Evolutionary conservation across 2,113 vertebrate species (phyloP).

Genomic region (Dendropsophus ebraccatus): DNA sequence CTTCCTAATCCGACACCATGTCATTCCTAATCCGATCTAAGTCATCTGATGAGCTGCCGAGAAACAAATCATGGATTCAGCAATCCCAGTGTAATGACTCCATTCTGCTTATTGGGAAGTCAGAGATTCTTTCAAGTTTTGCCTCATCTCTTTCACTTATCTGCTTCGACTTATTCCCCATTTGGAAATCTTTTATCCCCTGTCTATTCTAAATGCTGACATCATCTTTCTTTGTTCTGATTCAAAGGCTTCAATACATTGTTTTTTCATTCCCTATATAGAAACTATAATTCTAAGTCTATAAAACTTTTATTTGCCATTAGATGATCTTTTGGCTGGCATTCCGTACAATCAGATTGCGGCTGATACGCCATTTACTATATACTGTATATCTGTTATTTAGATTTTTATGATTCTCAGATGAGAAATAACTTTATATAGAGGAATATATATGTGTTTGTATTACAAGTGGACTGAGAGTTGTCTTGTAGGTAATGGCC

Average conservation of each 20-base stretch:
- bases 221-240: constrained; percentile 30
- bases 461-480: too few relatives aligned
- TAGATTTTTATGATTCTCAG: constrained; percentile 2
- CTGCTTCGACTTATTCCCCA: neutral
- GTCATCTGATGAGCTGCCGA: neutral
- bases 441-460: too few relatives aligned
- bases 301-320: constrained; percentile 39
- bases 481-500: too few relatives aligned
- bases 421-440: neutral
- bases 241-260: neutral
- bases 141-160: neutral
- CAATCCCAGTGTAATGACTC: neutral
- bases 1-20: neutral
- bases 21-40: neutral
- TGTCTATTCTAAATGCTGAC: constrained; percentile 35
- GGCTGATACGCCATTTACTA: constrained; percentile 7
- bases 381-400: too few relatives aligned
- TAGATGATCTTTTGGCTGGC: neutral
- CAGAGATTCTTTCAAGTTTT: neutral
- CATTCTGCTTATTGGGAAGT: neutral
- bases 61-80: neutral
- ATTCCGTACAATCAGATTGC: neutral
- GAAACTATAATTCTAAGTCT: constrained; percentile 26
- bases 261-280: neutral
- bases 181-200: constrained; percentile 26